Evolutionary conservation across 2,113 vertebrate species (phyloP).

Genomic region (Coptodon rendalli): DNA sequence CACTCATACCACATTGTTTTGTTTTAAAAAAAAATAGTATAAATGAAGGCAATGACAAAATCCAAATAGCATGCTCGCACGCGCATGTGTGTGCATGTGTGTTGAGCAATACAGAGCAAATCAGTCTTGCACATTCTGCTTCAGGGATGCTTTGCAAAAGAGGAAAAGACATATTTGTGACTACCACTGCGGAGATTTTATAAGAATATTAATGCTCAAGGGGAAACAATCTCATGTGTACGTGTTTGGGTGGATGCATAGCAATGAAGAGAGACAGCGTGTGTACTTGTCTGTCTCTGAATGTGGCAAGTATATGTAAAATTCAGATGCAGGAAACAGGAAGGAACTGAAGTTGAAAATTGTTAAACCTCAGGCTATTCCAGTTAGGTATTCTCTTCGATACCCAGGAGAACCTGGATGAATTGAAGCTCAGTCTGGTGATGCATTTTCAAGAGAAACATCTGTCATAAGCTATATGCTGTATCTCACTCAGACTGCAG

Average conservation of each 20-base stretch:
- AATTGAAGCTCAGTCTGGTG: constrained; percentile 6
- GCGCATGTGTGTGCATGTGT: not conserved
- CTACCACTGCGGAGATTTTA: not conserved
- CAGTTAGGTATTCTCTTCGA: constrained; percentile 9
- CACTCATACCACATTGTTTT: not conserved
- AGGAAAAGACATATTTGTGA: constrained; percentile 1
- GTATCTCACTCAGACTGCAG: constrained; percentile 25
- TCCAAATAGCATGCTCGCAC: not conserved
- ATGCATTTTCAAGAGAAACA: constrained; percentile 52
- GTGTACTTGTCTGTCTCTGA: not conserved
- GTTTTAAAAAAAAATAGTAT: not conserved
- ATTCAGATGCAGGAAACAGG: not conserved
- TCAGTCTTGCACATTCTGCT: not conserved
- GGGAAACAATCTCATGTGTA: not conserved
- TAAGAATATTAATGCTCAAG: not conserved
- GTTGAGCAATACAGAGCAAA: not conserved
- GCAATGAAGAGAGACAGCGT: not conserved
- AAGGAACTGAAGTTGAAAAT: constrained; percentile 20
- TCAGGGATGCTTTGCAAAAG: not conserved
- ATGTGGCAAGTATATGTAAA: not conserved
- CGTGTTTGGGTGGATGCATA: not conserved
- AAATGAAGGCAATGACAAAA: not conserved
- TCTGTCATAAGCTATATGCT: constrained; percentile 45
- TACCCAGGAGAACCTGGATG: not conserved
- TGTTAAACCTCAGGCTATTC: constrained; percentile 15